A percentile compares a stretch with the other conserved stretches of the same genome.
phyloP scores from a whole-genome alignment of 2,113 vertebrate species.

The Phocoena phocoena region DNA sequence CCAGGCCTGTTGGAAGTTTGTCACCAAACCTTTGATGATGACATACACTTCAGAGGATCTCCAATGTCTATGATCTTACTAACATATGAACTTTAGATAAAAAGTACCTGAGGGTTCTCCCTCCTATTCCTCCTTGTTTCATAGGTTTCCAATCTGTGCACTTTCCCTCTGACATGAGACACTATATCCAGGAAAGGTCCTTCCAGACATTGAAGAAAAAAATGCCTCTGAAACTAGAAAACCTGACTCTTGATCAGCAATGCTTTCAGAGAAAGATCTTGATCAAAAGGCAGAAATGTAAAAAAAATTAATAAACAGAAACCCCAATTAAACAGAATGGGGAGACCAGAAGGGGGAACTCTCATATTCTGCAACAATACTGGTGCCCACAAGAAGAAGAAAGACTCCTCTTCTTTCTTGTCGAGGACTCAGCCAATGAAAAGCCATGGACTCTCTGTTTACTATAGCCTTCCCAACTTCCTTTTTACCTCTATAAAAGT shows the following conservation, averaged over 20 bases:
- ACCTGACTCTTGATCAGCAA: not conserved
- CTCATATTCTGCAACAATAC: not conserved
- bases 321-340: not conserved
- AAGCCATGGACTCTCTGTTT: not conserved
- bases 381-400: not conserved
- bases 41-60: not conserved
- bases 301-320: not conserved
- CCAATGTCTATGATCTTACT: not conserved
- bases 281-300: not conserved
- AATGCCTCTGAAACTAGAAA: not conserved
- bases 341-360: not conserved
- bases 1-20: not conserved
- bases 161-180: not conserved
- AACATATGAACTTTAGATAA: not conserved
- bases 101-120: not conserved
- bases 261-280: not conserved
- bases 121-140: not conserved
- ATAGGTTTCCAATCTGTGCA: not conserved
- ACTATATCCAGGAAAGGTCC: not conserved
- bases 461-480: not conserved
- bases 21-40: not conserved
- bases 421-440: not conserved
- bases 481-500: not conserved
- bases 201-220: not conserved
- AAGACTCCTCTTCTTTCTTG: not conserved